Evolutionary conservation across 23 tunicate species (phyloP), one percentile per base, ranked within the genome.

Genomic region (Clavelina lepadiformis): DNA sequence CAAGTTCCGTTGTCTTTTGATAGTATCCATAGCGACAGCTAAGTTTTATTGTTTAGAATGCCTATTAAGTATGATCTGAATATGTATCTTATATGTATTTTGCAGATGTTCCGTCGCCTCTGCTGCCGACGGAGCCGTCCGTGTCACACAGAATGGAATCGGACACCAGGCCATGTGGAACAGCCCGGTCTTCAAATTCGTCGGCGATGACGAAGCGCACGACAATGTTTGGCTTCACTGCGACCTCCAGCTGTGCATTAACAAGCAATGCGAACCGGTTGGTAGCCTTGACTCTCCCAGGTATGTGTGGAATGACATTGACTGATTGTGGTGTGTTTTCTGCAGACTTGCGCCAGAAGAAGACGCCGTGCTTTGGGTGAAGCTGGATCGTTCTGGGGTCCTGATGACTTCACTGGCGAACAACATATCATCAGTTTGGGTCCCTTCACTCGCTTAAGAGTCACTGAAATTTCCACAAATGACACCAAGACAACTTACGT

Each of bases 161-260:
- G 46, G 73, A 5, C 97, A 89, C 57, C 97, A 81, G 58, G 88
- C 79, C 18, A n/a, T 81, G 79, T 89, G 88, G 89, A 75, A 70
- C 29, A 60, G 65, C 19, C 80, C 87, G 29, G 97, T 89, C 38
- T 89, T 89, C 75, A 75, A 76, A 64, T 89, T 89, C 38, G 91
- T 89, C 3, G 97, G 97, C 2, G 77, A 76, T 6, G 82, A 56
- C 20, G 82, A 67, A 23, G 37, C 45, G 5, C 81, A 36, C 59
- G 65, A 81, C 49, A 76, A 68, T 57, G 97, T 89, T 6, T 89
- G 97, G 97, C 79, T 89, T 24, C 97, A 89, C 65, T 89, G 97
- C 72, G 82, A 81, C 71, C 68, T 89, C 35, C 87, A 86, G 33
- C 59, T 89, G 34, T 89, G 97, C 83, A 79, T 89, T 58, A 75